Evolutionary conservation across 2,888 invertebrate species (phyloP).

Genomic region (Drosophila merina): DNA sequence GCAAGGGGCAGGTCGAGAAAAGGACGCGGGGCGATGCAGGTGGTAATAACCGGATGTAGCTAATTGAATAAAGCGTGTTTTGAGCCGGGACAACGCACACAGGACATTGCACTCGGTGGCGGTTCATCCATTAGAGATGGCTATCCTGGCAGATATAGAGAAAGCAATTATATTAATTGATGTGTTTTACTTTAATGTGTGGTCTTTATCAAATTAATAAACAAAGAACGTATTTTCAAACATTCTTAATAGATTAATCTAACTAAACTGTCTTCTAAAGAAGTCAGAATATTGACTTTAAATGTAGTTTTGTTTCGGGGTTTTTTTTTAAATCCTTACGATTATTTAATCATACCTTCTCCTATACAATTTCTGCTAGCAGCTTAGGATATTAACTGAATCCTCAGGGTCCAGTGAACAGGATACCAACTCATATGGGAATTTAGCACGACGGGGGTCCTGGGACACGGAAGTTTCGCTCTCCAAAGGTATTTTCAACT

Average conservation of each 20-base stretch:
- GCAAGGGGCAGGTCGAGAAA: not conserved
- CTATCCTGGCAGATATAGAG: not conserved
- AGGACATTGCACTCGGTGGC: constrained; percentile 23
- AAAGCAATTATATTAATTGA: not conserved
- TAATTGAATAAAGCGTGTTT: constrained; percentile 75
- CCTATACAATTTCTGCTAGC: constrained; percentile 7
- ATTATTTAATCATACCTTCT: not conserved
- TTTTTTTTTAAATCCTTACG: not conserved
- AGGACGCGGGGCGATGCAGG: constrained; percentile 58
- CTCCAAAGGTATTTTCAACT: constrained; percentile 14
- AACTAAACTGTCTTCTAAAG: no score
- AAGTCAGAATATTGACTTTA: no score
- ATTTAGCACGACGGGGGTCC: constrained; percentile 18
- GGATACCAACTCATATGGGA: constrained; percentile 19
- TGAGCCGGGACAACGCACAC: constrained; percentile 55
- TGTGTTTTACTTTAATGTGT: not conserved
- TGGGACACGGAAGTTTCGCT: constrained; percentile 58
- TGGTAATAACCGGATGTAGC: constrained; percentile 79
- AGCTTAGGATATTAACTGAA: constrained; percentile 54
- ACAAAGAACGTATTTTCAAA: no score
- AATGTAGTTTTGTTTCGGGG: no score
- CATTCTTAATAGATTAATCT: no score
- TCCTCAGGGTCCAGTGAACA: constrained; percentile 45
- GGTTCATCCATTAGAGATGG: constrained; percentile 9
- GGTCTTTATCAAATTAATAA: no score